Evolutionary conservation across 2,113 vertebrate genomes (phyloP), one percentile per base, ranked within the genome.

Genomic region (Sinocyclocheilus anophthalmus): DNA sequence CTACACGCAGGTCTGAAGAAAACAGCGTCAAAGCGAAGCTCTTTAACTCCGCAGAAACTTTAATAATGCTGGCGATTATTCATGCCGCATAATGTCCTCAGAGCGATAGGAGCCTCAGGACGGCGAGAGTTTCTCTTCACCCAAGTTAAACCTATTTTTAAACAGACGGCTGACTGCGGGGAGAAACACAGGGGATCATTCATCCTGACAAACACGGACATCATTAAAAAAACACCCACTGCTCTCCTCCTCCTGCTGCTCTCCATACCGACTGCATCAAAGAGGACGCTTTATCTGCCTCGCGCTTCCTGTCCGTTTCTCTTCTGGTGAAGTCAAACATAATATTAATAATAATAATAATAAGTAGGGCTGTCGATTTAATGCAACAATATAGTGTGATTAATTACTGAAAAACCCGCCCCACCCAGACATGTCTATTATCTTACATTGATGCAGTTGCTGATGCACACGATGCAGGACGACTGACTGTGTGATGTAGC

Each of bases 151-250:
- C n/a, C 39, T 63, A 48, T 72, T 84, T 87, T 84, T 84, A 87
- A 69, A 63, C 78, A 33, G 76, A 57, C 42, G n/a, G 5, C 67
- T n/a, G 84, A 87, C 20, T 22, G 73, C 16, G 45, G 73, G 48
- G 76, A 55, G 50, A 53, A 80, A 80, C 65, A 50, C 53, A 57
- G 67, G 55, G 30, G 33, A 81, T 85, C 69, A 18, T 79, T 76
- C 69, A 33, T 48, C 42, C 77, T 76, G 76, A 42, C 77, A 69
- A 39, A 69, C 67, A 76, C 13, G 24, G 63, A 78, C 76, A 85
- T 85, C 87, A 88, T 88, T 88, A 88, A 81, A 87, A 87, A 61
- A 85, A 81, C 61, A 88, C 77, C 83, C 73, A 84, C 87, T 85
- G 76, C 63, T 84, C 53, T 61, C 24, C 75, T 59, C 13, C 22